Evolutionary conservation across 2,113 vertebrate genomes (phyloP).

Genomic region (Peromyscus polionotus): DNA sequence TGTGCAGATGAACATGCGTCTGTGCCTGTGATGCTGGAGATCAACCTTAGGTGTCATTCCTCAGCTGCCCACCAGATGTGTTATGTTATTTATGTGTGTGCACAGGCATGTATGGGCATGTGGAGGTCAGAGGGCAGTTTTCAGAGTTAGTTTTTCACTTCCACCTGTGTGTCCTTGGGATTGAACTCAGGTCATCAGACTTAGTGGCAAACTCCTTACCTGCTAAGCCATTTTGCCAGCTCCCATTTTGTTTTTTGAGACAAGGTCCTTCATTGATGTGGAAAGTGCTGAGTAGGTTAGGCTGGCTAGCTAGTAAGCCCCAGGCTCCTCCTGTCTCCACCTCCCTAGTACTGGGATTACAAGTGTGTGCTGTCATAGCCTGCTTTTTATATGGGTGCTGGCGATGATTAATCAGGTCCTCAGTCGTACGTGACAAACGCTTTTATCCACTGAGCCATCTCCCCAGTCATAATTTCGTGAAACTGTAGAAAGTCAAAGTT

Average conservation of each 20-base stretch:
- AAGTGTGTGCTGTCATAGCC: no score
- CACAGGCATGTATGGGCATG: no score
- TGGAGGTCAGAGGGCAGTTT: not conserved
- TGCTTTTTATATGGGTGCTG: not conserved
- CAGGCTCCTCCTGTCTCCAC: not conserved
- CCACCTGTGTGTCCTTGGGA: not conserved
- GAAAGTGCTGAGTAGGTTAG: not conserved
- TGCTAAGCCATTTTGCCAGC: not conserved
- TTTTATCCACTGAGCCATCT: not conserved
- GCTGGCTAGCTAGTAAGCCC: not conserved
- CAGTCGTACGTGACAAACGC: not conserved
- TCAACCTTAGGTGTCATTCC: not conserved
- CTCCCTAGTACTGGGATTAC: not conserved
- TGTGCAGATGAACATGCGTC: no score
- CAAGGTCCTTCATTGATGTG: not conserved
- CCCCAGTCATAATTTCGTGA: not conserved
- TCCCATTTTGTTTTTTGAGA: not conserved
- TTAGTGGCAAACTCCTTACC: not conserved
- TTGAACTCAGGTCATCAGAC: not conserved
- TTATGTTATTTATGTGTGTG: not conserved
- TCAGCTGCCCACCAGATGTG: no score
- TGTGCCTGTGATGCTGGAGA: not conserved
- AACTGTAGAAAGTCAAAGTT: not conserved
- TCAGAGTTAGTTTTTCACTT: not conserved
- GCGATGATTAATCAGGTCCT: not conserved